These are phyloP conservation scores for Heterochromis multidens DNA, from an alignment of 2,113 vertebrate species.

Conservation along the genomic window DNA sequence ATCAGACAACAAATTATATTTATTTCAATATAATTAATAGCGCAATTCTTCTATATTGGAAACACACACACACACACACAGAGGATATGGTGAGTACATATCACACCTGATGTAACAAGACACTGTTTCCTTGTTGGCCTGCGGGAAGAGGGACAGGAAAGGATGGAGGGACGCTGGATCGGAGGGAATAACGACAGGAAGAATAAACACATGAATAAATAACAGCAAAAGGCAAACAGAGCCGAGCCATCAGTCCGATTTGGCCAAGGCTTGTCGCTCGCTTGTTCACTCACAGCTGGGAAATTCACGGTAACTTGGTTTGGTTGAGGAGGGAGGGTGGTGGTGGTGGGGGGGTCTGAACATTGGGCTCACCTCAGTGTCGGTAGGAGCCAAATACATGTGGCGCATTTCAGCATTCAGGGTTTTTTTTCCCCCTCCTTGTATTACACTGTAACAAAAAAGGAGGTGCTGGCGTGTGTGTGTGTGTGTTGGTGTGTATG, in stretches of 20 bases:
- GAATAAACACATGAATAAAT: constrained; percentile 74
- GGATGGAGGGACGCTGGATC: constrained; percentile 34
- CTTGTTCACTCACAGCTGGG: constrained; percentile 54
- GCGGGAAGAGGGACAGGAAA: constrained; percentile 41
- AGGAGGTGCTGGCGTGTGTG: neutral
- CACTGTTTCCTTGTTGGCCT: constrained; percentile 46
- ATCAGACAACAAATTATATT: neutral
- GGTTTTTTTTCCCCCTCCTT: neutral
- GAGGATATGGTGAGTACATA: neutral
- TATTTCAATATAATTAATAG: neutral
- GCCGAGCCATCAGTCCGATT: constrained; percentile 64
- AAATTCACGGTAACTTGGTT: constrained; percentile 59
- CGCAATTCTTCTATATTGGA: neutral
- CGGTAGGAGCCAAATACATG: constrained; percentile 28
- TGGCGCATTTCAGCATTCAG: constrained; percentile 51
- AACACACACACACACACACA: neutral
- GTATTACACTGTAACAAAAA: neutral
- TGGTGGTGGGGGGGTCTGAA: neutral
- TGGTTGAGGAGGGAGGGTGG: neutral
- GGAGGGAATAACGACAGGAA: constrained; percentile 54
- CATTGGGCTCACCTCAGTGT: constrained; percentile 36
- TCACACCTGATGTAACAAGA: constrained; percentile 67
- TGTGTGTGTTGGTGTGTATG: neutral
- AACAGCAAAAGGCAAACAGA: constrained; percentile 70
- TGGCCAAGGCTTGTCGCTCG: constrained; percentile 53